Base-by-base conservation (phyloP, 2,888 invertebrate genomes). In the Pedicia rivosa region DNA sequence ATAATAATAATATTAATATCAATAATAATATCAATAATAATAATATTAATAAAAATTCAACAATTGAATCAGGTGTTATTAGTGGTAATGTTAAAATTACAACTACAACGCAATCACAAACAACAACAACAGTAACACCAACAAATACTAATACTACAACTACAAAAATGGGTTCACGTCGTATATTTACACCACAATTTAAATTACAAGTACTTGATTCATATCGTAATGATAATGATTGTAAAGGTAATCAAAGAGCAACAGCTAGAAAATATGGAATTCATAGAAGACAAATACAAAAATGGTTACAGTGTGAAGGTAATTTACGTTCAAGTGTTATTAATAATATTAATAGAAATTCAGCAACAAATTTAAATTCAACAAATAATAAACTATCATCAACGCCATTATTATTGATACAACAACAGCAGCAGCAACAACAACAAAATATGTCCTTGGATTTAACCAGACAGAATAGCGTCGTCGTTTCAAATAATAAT, bases 251-350 rank as follows among this genome's bases (percentile, higher is more conserved):
- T 60, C 87, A 87, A 58, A 70, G 87, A 36, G 87, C 87, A 3
- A 88, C 87, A 13, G 87, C 87, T 42, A 72, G 87, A 52, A 88
- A 88, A 62, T 88, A 86, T 60, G 82, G 83, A 40, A 87, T 88
- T 45, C 87, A 88, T 58, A 70, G 87, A 40, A 71, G 87, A 40
- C 87, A 88, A 61, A 87, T 88, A 48, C 87, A 88, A 62, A 87
- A 88, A 67, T 88, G 87, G 87, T 64, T 88, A 46, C 87, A 87
- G 62, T 82, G 79, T 51, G 86, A 86, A 59, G 72, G 74, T 42
- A 77, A 76, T 55, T 63, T 87, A 44, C 70, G 84, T 50, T 80
- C 76, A 42, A 78, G 78, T 48, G 76, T 83, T 43, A 66, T 65
- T 36, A 69, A 70, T 50, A 56, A 50, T 36, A 49, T 52, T 39